A percentile compares a stretch with the other conserved stretches of the same genome.
These are phyloP conservation scores for Fratercula arctica DNA, from an alignment of 2,797 vertebrate species.

Conservation along the genomic window DNA sequence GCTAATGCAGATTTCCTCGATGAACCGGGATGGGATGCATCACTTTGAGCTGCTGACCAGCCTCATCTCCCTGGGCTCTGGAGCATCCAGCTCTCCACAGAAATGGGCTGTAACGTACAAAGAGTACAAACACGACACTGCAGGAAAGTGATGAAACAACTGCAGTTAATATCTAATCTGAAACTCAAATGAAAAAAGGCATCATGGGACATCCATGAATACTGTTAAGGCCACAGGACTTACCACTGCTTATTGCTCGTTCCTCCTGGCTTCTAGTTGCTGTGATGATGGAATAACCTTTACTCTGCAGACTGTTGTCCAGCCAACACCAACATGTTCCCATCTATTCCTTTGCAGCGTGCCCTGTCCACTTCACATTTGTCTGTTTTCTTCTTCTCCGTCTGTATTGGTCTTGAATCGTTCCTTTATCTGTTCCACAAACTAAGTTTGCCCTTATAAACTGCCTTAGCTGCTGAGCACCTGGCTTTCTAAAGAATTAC, in stretches of 20 bases:
- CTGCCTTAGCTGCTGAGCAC: not conserved
- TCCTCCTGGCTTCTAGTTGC: not conserved
- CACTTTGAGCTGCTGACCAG: not conserved
- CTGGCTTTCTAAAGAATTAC: not conserved
- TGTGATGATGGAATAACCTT: not conserved
- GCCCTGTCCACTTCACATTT: not conserved
- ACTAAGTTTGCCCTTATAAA: not conserved
- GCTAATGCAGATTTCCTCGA: not conserved
- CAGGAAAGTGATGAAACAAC: not conserved
- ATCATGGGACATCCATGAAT: not conserved
- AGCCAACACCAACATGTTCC: not conserved
- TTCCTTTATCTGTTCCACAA: not conserved
- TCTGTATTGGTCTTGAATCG: not conserved
- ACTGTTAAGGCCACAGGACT: not conserved
- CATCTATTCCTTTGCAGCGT: not conserved
- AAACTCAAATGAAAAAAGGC: not conserved
- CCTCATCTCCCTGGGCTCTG: fast-evolving
- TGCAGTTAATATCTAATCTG: not conserved
- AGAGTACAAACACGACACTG: not conserved
- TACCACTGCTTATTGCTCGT: not conserved
- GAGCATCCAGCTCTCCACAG: not conserved
- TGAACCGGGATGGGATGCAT: not conserved
- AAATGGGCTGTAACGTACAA: not conserved
- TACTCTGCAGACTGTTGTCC: not conserved
- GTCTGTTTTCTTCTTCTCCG: not conserved